These are phyloP conservation scores for Itoplectis maculator DNA, from an alignment of 2,888 invertebrate species.

Conservation along the genomic window DNA sequence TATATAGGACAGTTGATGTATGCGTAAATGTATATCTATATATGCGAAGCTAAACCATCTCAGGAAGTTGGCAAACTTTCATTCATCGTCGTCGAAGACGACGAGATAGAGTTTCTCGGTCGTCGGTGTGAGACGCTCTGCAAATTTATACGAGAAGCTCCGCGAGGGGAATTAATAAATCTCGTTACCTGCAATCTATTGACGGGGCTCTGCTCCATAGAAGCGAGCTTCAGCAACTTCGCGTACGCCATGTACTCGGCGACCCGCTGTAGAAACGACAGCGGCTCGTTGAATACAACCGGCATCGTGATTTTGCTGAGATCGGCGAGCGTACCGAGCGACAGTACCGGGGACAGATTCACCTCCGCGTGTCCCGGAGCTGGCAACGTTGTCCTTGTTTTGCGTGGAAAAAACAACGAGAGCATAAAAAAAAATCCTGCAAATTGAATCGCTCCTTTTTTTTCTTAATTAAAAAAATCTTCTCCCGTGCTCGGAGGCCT, in stretches of 20 bases:
- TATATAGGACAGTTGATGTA: background rate
- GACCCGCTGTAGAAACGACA: constrained; percentile 97
- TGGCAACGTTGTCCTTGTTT: constrained; percentile 80
- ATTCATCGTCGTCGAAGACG: background rate
- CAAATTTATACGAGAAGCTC: constrained; percentile 12
- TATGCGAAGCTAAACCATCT: background rate
- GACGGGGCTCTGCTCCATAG: constrained; percentile 91
- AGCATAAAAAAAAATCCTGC: background rate
- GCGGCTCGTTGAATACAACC: constrained; percentile 97
- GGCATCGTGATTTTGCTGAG: constrained; percentile 98
- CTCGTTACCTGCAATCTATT: constrained; percentile 90
- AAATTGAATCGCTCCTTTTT: background rate
- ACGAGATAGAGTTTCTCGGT: background rate
- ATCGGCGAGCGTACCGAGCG: constrained; percentile 89
- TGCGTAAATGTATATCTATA: no score
- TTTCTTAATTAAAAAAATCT: background rate
- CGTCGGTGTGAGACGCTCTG: background rate
- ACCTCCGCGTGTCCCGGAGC: constrained; percentile 82
- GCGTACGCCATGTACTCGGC: constrained; percentile 98
- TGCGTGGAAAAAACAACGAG: background rate
- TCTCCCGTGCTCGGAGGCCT: no score
- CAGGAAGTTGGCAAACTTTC: constrained; percentile 1
- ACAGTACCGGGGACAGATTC: constrained; percentile 82
- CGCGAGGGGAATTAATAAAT: background rate
- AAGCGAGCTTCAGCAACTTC: constrained; percentile 90